Conservation (phyloP, 53 echinoderm and acorn worm genomes). For the Henricia sp. region DNA sequence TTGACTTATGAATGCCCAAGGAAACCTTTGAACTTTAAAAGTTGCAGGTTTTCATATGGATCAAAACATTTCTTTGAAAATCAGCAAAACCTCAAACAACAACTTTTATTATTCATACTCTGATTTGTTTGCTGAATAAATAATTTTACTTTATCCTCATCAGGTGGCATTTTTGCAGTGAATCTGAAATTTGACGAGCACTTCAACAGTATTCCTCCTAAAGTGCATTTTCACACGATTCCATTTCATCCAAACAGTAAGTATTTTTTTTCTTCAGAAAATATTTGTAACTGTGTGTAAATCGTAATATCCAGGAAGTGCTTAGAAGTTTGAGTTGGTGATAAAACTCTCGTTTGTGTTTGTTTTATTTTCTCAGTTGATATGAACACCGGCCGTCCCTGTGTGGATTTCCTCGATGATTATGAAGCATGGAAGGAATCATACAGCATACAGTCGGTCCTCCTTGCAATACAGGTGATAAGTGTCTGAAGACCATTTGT, state of each 20-base stretch:
- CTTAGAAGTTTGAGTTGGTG: neutral
- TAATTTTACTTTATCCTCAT: too few relatives aligned
- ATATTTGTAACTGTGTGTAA: neutral
- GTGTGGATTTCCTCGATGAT: slow-evolving; percentile 91
- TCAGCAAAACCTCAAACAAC: too few relatives aligned
- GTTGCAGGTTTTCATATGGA: too few relatives aligned
- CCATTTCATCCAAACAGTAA: slow-evolving; percentile 99
- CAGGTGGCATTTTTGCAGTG: slow-evolving; percentile 88
- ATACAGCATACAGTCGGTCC: slow-evolving; percentile 77
- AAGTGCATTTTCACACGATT: slow-evolving; percentile 85
- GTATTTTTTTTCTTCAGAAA: slow-evolving; percentile 21
- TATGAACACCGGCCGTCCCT: slow-evolving; percentile 91
- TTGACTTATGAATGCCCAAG: too few relatives aligned
- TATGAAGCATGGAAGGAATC: slow-evolving; percentile 78
- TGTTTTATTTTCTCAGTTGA: slow-evolving; percentile 73
- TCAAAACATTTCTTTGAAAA: too few relatives aligned
- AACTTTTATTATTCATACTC: too few relatives aligned
- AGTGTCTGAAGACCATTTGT: too few relatives aligned
- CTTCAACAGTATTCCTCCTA: slow-evolving; percentile 80
- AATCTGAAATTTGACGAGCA: slow-evolving; percentile 84
- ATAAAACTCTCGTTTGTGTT: neutral
- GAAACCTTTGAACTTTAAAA: too few relatives aligned
- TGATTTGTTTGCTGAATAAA: too few relatives aligned
- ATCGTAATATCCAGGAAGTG: neutral
- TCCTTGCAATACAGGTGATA: slow-evolving; percentile 82